phyloP scores from a whole-genome alignment of 2,888 invertebrate genomes.

The Arge pagana region DNA sequence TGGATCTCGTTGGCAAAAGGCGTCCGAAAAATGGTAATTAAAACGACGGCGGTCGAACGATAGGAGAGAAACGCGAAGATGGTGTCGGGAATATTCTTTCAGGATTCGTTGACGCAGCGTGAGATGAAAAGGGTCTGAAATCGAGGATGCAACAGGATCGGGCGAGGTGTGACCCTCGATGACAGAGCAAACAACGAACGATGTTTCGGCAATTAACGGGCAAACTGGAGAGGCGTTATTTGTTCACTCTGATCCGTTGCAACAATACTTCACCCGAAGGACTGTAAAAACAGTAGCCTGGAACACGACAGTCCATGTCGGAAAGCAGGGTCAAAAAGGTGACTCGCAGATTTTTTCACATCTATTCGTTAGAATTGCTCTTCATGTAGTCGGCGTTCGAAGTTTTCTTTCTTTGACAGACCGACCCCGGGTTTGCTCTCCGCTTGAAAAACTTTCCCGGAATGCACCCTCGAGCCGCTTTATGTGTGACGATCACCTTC shows the following conservation, averaged over 20 bases:
- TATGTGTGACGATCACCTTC: neutral
- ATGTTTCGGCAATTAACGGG: conserved; percentile 51
- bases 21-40: no score
- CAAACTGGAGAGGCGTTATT: conserved; percentile 41
- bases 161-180: conserved; percentile 40
- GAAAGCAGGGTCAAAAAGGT: conserved; percentile 13
- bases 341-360: conserved; percentile 17
- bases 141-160: conserved; percentile 18
- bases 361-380: conserved; percentile 15
- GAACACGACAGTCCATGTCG: no score
- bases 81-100: neutral
- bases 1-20: no score
- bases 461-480: neutral
- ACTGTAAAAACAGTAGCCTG: conserved; percentile 20
- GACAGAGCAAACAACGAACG: conserved; percentile 50
- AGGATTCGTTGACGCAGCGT: neutral
- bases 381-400: no score
- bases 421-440: conserved; percentile 7
- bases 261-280: conserved; percentile 36
- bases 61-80: neutral
- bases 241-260: conserved; percentile 41
- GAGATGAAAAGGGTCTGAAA: conserved; percentile 5
- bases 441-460: conserved; percentile 4
- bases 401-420: conserved; percentile 10
- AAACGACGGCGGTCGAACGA: no score